Evolutionary conservation across 1,140 invertebrate genomes (phyloP), one percentile per base, ranked within the genome.

Genomic region (Nephila pilipes): DNA sequence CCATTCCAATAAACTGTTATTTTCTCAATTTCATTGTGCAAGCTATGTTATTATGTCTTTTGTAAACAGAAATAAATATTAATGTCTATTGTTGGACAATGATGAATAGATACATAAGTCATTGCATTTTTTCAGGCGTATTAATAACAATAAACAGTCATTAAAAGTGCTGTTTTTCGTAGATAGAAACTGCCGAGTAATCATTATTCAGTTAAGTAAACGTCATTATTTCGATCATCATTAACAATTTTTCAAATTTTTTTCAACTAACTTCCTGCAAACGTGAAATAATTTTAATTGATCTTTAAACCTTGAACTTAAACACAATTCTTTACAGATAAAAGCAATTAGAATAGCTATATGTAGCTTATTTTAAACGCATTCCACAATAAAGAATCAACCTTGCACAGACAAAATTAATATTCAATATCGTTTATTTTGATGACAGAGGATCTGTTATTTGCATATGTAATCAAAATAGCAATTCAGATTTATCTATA

Each of bases 251-350:
- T 75, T 75, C 29, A 32, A 75, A 75, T 75, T 20, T 16, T n/a
- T 29, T 75, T 75, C 29, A 32, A 20, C 25, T 0, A 18, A 75
- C 69, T 75, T 75, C 69, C 69, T 75, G 25, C 32, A 18, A 36
- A 75, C 69, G 69, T 75, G 69, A 32, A 75, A 75, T 36, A 75
- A 75, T 18, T 75, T 75, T 75, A 75, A 75, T 75, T 75, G 69
- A 75, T 75, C 69, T 36, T 12, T 29, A 75, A 75, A 75, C 69
- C 69, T 75, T 75, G 69, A 75, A 75, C 69, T 75, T 75, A 75
- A 60, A 75, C 69, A 75, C 25, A 32, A 25, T 32, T 20, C 29
- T 75, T 75, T 75, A 16, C 18, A 25, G 32, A 36, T 75, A 36
- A 75, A 75, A 18, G 29, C 32, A 75, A 75, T 75, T 75, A 75